Conservation (phyloP, 2,797 vertebrate genomes). For the Linurgus olivaceus region DNA sequence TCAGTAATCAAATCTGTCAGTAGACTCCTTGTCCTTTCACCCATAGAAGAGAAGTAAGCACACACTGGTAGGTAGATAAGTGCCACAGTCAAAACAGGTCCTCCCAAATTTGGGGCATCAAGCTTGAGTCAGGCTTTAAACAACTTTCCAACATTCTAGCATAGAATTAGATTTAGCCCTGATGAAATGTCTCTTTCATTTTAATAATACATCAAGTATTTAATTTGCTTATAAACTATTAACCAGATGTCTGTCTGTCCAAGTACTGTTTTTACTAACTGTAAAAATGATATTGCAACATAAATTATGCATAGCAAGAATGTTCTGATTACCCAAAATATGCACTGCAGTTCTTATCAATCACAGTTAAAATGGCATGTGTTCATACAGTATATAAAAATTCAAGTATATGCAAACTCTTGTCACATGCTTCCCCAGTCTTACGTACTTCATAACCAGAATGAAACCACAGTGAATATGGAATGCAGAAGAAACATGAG, state of each 20-base stretch:
- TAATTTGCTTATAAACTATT: slow-evolving; percentile 51
- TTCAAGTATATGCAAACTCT: neutral
- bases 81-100: neutral
- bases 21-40: neutral
- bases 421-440: neutral
- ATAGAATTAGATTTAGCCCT: neutral
- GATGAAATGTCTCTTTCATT: slow-evolving; percentile 16
- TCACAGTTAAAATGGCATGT: neutral
- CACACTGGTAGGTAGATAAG: neutral
- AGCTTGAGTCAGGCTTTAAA: neutral
- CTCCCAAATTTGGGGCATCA: neutral
- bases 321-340: slow-evolving; percentile 10
- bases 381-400: neutral
- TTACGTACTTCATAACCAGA: neutral
- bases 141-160: neutral
- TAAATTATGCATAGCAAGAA: slow-evolving; percentile 27
- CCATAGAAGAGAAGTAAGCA: neutral
- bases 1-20: neutral
- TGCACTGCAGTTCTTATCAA: neutral
- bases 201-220: slow-evolving; percentile 22
- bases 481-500: neutral
- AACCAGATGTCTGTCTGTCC: slow-evolving; percentile 36
- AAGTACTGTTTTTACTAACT: neutral
- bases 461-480: neutral
- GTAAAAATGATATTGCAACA: slow-evolving; percentile 8